A percentile compares a stretch with the other conserved stretches of the same genome.
phyloP scores from a whole-genome alignment of 2,113 vertebrate genomes.

The Fukomys damarensis region DNA sequence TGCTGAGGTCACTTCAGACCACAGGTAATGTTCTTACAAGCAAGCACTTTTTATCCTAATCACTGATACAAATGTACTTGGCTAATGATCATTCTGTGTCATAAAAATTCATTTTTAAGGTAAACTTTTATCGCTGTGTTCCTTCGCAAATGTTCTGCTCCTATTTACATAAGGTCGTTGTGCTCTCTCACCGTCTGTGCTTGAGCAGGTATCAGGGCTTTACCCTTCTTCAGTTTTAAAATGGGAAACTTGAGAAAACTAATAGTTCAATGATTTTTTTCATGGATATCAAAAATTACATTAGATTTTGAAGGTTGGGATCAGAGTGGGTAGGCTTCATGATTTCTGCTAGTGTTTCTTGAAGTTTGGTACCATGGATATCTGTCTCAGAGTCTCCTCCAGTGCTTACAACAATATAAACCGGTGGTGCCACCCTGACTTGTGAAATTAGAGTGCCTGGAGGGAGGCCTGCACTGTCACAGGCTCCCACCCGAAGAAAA shows the following conservation, averaged over 20 bases:
- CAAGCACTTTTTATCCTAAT: not conserved
- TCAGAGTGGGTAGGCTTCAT: not conserved
- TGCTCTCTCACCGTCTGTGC: not conserved
- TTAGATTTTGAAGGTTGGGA: not conserved
- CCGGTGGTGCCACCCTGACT: not conserved
- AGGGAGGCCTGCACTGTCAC: not conserved
- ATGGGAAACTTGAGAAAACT: not conserved
- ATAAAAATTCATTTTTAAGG: not conserved
- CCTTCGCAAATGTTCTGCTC: not conserved
- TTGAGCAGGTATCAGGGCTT: not conserved
- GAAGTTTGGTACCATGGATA: not conserved
- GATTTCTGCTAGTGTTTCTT: not conserved
- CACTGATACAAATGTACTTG: not conserved
- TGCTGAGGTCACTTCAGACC: not conserved
- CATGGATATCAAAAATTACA: not conserved
- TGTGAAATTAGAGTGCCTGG: not conserved
- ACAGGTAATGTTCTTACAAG: not conserved
- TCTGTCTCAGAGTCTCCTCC: not conserved
- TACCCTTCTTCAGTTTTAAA: constrained; percentile 6
- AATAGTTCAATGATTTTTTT: not conserved
- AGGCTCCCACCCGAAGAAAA: not conserved
- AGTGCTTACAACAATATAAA: not conserved
- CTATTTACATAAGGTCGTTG: not conserved
- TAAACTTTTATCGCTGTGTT: not conserved
- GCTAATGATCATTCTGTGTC: not conserved